Percentiles rank a stretch among this genome's conserved stretches.
phyloP scores from a whole-genome alignment of 2,797 vertebrate genomes.

The Galaxias olidus region DNA sequence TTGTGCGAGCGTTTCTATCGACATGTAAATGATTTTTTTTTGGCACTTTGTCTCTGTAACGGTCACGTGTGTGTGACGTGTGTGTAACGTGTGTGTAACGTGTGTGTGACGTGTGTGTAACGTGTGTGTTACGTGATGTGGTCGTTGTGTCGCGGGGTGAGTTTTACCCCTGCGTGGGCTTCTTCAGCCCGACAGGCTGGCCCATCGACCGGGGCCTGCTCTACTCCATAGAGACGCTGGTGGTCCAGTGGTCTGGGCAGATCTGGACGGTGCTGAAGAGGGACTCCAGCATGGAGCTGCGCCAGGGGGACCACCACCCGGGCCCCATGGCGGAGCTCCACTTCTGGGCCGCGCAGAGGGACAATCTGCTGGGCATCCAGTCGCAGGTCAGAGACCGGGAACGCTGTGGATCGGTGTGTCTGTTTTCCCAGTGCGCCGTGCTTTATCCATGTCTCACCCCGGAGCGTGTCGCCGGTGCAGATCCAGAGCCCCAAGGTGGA shows the following conservation, averaged over 20 bases:
- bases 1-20: no score
- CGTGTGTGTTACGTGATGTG: conserved; percentile 15
- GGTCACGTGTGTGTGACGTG: no score
- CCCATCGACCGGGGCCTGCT: conserved; percentile 66
- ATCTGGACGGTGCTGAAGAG: conserved; percentile 73
- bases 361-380: conserved; percentile 77
- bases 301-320: conserved; percentile 67
- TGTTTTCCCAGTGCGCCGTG: neutral
- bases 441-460: conserved; percentile 5
- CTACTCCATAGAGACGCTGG: conserved; percentile 75
- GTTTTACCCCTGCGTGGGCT: conserved; percentile 29
- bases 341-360: conserved; percentile 77
- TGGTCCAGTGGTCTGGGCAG: conserved; percentile 73
- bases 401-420: neutral
- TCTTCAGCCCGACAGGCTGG: conserved; percentile 58
- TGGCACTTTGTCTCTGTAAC: no score
- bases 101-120: conserved; percentile 7
- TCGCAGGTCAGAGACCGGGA: conserved; percentile 60
- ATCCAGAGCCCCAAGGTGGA: conserved; percentile 72
- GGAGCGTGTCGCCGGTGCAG: conserved; percentile 34
- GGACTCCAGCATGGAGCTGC: conserved; percentile 66
- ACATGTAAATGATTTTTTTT: no score
- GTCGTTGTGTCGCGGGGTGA: conserved; percentile 19
- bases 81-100: conserved; percentile 13
- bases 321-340: conserved; percentile 76